Percentiles rank a stretch among this genome's conserved stretches.
phyloP scores from a whole-genome alignment of 2,797 vertebrate genomes.

The Fringilla coelebs region DNA sequence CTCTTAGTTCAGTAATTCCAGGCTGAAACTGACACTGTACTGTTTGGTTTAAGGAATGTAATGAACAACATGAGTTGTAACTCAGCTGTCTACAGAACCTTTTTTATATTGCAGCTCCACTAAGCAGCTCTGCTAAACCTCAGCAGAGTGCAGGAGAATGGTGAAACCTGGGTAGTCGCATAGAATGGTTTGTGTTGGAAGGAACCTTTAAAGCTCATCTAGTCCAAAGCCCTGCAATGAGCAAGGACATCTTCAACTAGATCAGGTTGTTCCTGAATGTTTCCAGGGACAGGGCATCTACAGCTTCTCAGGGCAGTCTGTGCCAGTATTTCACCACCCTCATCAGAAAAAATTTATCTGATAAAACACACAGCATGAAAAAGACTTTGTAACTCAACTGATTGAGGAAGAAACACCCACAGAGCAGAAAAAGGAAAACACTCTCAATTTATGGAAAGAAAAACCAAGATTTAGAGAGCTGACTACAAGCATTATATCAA shows the following conservation, averaged over 20 bases:
- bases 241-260: background rate
- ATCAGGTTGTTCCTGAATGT: background rate
- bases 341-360: background rate
- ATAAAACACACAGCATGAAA: background rate
- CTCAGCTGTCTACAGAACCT: background rate
- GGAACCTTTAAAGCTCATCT: background rate
- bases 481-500: background rate
- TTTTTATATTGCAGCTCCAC: background rate
- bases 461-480: background rate
- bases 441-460: background rate
- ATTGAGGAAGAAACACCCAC: background rate
- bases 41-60: background rate
- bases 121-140: background rate
- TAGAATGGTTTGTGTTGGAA: background rate
- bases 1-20: background rate
- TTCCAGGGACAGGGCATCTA: background rate
- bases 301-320: background rate
- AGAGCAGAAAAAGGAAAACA: background rate
- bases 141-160: background rate
- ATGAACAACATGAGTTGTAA: background rate
- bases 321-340: background rate
- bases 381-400: background rate
- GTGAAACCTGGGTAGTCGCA: background rate
- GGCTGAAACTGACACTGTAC: background rate
- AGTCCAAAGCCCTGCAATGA: background rate